Percentiles rank a stretch among this genome's conserved stretches.
Conservation (phyloP, 2,888 invertebrate species). For the Aelia acuminata region DNA sequence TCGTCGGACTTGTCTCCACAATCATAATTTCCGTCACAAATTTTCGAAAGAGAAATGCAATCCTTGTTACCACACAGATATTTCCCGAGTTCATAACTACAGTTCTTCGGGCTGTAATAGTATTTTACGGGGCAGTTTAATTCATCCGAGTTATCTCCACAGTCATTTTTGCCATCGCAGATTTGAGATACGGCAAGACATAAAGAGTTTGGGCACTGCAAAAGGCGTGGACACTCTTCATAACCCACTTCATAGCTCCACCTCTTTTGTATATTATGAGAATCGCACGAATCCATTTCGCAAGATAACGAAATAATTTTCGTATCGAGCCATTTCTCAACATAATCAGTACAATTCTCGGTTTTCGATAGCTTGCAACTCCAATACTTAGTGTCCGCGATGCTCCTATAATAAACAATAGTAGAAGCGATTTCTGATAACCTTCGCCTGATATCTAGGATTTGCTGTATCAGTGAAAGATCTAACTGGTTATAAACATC, state of each 20-base stretch:
- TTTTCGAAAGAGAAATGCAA: not conserved
- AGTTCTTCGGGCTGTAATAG: not conserved
- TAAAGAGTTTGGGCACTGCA: not conserved
- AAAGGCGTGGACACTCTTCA: not conserved
- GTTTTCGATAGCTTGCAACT: not conserved
- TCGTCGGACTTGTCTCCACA: not conserved
- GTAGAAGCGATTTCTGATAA: not conserved
- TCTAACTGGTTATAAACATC: not conserved
- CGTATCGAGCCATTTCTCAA: not conserved
- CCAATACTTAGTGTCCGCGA: not conserved
- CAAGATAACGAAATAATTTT: not conserved
- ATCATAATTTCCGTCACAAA: not conserved
- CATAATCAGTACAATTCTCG: not conserved
- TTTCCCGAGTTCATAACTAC: not conserved
- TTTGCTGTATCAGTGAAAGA: not conserved
- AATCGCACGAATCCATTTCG: not conserved
- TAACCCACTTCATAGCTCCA: fast-evolving
- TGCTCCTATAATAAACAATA: not conserved
- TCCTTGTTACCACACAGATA: not conserved
- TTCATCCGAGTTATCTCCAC: not conserved
- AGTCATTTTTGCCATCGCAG: not conserved
- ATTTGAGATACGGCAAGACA: not conserved
- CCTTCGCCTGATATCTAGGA: not conserved
- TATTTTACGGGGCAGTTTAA: not conserved
- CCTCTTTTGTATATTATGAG: not conserved